Evolutionary conservation across 2,888 invertebrate species (phyloP).

Genomic region (Machimus atricapillus): DNA sequence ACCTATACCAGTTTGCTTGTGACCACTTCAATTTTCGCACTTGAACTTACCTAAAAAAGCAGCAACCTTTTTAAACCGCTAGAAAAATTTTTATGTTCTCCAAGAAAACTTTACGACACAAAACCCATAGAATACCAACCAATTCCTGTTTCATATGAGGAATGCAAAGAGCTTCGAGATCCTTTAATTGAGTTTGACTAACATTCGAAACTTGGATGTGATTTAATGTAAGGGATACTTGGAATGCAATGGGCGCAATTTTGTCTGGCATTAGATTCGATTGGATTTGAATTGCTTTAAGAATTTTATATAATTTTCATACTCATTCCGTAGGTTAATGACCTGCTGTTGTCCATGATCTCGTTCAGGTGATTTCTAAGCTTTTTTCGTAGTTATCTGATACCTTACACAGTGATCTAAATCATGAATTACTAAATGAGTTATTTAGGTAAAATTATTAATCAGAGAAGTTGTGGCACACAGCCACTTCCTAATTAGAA

Average conservation of each 20-base stretch:
- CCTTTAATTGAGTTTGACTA: background rate
- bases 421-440: no score
- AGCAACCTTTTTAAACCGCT: background rate
- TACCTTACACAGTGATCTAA: no score
- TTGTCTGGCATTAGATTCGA: background rate
- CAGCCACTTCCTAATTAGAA: no score
- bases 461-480: no score
- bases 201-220: background rate
- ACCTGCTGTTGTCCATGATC: background rate
- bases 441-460: no score
- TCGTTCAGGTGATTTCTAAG: background rate
- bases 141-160: background rate
- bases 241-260: no score
- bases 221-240: no score
- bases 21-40: background rate
- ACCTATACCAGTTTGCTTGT: background rate
- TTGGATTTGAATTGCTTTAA: background rate
- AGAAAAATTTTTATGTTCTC: background rate
- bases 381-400: background rate
- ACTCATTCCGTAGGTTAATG: background rate
- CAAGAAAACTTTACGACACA: background rate
- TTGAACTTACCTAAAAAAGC: background rate
- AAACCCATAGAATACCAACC: background rate
- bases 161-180: slow-evolving; percentile 18
- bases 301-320: slow-evolving; percentile 9